A percentile compares a stretch with the other conserved stretches of the same genome.
These are phyloP conservation scores for Monoplex corrugatus DNA, from an alignment of 2,888 invertebrate genomes.

Conservation along the genomic window DNA sequence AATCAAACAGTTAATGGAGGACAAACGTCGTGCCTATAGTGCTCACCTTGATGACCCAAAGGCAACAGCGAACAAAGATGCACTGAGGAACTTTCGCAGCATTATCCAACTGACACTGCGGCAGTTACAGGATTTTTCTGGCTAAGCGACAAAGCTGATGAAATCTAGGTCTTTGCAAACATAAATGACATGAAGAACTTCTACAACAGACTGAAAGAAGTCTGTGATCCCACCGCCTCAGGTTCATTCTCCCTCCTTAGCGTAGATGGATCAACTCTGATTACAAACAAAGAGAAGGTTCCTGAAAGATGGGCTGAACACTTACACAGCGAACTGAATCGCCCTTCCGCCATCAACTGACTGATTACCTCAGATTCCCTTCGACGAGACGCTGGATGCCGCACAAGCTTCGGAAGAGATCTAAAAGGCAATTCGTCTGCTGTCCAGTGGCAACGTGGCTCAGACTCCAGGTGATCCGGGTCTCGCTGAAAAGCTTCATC, in stretches of 20 bases:
- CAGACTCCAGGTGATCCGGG: no score
- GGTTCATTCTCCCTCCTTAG: conserved; percentile 51
- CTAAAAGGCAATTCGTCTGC: no score
- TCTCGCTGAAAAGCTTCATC: no score
- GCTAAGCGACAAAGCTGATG: conserved; percentile 29
- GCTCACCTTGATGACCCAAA: background rate
- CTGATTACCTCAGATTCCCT: no score
- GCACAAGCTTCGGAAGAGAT: no score
- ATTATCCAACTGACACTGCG: background rate
- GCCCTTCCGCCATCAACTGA: no score
- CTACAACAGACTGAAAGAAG: conserved; percentile 46
- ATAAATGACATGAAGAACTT: conserved; percentile 51
- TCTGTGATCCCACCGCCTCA: conserved; percentile 50
- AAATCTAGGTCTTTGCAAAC: conserved; percentile 48
- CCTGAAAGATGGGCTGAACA: conserved; percentile 57
- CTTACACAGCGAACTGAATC: background rate
- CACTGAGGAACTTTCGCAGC: background rate
- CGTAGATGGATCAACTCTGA: conserved; percentile 47
- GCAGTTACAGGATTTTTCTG: background rate
- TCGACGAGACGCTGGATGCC: no score
- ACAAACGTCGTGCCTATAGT: no score
- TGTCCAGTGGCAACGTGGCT: no score
- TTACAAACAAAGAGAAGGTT: conserved; percentile 50
- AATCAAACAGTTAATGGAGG: no score
- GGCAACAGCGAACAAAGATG: background rate